A percentile compares a stretch with the other conserved stretches of the same genome.
Conservation (phyloP, 2,888 invertebrate genomes). For the Hypolimnas misippus region DNA sequence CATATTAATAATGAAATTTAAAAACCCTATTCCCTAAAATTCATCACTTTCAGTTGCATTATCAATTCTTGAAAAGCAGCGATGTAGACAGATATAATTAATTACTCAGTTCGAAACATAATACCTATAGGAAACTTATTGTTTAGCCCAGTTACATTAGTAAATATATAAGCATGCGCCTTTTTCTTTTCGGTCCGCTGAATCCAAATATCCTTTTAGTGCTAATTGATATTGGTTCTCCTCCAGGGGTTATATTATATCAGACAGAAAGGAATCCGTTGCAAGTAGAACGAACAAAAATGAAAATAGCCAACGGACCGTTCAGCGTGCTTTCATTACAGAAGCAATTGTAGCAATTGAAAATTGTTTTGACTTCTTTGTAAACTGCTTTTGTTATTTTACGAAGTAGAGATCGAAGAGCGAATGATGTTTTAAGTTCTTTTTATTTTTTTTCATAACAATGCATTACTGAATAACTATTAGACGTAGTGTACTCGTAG, state of each 20-base stretch:
- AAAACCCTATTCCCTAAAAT: no score
- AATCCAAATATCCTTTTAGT: slow-evolving; percentile 19
- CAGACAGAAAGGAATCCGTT: background rate
- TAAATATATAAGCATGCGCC: background rate
- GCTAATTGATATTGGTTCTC: slow-evolving; percentile 24
- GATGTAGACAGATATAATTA: no score
- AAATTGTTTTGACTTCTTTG: background rate
- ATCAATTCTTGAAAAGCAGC: no score
- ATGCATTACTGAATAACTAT: no score
- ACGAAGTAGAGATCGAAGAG: no score
- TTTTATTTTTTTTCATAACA: no score
- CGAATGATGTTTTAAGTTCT: no score
- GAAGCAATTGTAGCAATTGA: background rate
- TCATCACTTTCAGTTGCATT: no score
- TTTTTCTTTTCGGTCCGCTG: background rate
- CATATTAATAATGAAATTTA: no score
- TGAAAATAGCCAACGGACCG: background rate
- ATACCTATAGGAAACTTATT: background rate
- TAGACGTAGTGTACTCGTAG: no score
- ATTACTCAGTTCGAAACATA: background rate
- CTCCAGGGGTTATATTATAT: slow-evolving; percentile 1
- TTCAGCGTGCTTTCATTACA: background rate
- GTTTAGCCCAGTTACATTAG: background rate
- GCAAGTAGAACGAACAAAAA: background rate
- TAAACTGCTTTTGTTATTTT: background rate